A percentile compares a stretch with the other conserved stretches of the same genome.
Evolutionary conservation across 1,140 invertebrate genomes (phyloP).

Genomic region (Diabrotica undecimpunctata): DNA sequence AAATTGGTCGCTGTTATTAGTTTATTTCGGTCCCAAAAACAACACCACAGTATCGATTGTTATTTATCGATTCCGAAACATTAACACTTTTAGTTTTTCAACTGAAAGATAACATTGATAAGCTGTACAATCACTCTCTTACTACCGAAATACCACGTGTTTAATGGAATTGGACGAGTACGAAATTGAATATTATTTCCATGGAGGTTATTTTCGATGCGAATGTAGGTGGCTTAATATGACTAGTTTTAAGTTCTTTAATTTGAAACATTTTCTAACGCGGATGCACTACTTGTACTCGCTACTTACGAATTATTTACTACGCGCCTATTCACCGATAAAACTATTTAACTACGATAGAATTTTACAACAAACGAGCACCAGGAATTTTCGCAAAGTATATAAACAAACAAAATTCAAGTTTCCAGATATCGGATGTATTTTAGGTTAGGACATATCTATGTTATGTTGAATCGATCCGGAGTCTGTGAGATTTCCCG

Average conservation of each 20-base stretch:
- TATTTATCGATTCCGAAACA: constrained; percentile 14
- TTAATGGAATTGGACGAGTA: not conserved
- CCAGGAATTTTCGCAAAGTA: no score
- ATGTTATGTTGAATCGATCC: no score
- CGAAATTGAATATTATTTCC: constrained; percentile 13
- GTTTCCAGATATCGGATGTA: no score
- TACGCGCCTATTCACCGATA: no score
- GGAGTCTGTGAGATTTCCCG: no score
- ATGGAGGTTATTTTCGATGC: constrained; percentile 14
- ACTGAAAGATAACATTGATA: constrained; percentile 14
- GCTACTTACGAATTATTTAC: no score
- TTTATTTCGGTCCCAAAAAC: not conserved
- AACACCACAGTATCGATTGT: constrained; percentile 14
- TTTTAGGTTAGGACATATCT: no score
- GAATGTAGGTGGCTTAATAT: constrained; percentile 16
- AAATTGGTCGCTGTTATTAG: not conserved
- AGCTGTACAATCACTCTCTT: not conserved
- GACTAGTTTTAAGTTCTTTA: not conserved
- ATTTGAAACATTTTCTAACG: not conserved
- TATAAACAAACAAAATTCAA: no score
- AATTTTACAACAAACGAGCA: no score
- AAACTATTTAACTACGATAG: no score
- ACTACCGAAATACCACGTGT: constrained; percentile 8
- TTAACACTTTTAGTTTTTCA: constrained; percentile 7
- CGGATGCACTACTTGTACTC: no score